These are phyloP conservation scores for Patella caerulea DNA, from an alignment of 2,888 invertebrate genomes.

Conservation along the genomic window DNA sequence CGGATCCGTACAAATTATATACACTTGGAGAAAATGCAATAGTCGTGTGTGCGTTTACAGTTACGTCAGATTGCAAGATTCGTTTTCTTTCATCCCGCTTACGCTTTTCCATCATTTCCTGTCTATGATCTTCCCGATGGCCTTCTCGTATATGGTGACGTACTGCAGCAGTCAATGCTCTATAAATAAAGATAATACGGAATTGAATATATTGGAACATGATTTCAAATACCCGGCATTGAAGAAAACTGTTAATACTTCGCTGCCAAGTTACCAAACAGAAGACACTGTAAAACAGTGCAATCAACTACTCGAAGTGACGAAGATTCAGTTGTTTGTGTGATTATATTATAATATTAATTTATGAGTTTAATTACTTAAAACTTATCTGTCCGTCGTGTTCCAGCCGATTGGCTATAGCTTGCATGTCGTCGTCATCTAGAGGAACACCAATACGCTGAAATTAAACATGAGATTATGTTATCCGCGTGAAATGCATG, in stretches of 20 bases:
- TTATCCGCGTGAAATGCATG: neutral
- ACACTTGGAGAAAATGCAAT: slow-evolving; percentile 27
- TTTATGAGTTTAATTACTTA: slow-evolving; percentile 45
- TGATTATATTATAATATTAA: neutral
- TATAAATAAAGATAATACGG: slow-evolving; percentile 15
- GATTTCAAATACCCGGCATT: neutral
- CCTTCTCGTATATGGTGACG: slow-evolving; percentile 55
- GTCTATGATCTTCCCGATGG: slow-evolving; percentile 48
- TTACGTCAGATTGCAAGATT: slow-evolving; percentile 45
- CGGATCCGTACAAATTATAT: slow-evolving; percentile 35
- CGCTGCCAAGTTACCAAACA: no score
- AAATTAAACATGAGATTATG: slow-evolving; percentile 21
- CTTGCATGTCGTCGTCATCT: slow-evolving; percentile 56
- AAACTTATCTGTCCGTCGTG: slow-evolving; percentile 64
- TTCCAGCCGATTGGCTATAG: slow-evolving; percentile 60
- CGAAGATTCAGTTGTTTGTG: neutral
- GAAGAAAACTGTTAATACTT: no score
- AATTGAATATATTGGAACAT: neutral
- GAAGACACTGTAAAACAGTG: neutral
- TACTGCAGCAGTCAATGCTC: slow-evolving; percentile 48
- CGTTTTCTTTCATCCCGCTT: slow-evolving; percentile 51
- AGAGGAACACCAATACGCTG: slow-evolving; percentile 65
- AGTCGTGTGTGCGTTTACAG: slow-evolving; percentile 26
- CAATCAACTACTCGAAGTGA: neutral
- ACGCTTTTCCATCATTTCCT: slow-evolving; percentile 47